phyloP scores from a whole-genome alignment of 2,888 invertebrate species.

The Drosophila ustulata region DNA sequence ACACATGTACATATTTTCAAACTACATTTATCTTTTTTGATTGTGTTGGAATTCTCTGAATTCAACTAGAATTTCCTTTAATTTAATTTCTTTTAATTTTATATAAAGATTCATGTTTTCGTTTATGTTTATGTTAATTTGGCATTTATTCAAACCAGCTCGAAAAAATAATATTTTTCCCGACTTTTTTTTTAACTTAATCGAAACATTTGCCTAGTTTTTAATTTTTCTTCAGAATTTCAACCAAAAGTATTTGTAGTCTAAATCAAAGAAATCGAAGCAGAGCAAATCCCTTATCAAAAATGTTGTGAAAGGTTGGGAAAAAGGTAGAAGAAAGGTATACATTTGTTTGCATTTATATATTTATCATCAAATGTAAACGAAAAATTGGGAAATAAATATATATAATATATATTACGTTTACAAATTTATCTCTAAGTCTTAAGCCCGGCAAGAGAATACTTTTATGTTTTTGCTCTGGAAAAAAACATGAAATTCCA shows the following conservation, averaged over 20 bases:
- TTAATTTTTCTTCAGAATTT: neutral
- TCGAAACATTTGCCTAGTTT: neutral
- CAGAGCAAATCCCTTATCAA: neutral
- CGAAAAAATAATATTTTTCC: too few relatives aligned
- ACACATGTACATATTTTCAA: too few relatives aligned
- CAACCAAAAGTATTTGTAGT: neutral
- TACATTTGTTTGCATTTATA: neutral
- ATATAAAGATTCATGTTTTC: too few relatives aligned
- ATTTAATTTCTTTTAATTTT: too few relatives aligned
- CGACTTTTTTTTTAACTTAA: too few relatives aligned
- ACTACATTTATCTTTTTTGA: too few relatives aligned
- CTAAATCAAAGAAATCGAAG: neutral
- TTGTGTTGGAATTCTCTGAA: too few relatives aligned
- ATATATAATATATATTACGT: neutral
- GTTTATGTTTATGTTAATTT: too few relatives aligned
- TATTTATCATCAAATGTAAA: neutral
- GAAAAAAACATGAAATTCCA: slow-evolving; percentile 4
- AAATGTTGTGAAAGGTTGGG: neutral
- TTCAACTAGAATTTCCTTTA: too few relatives aligned
- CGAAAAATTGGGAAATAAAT: neutral
- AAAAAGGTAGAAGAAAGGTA: neutral
- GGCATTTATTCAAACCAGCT: too few relatives aligned
- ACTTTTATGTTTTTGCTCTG: neutral
- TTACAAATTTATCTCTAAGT: neutral
- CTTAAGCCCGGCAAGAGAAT: neutral